Evolutionary conservation across 2,888 invertebrate species (phyloP).

Genomic region (Megastigmus dorsalis): DNA sequence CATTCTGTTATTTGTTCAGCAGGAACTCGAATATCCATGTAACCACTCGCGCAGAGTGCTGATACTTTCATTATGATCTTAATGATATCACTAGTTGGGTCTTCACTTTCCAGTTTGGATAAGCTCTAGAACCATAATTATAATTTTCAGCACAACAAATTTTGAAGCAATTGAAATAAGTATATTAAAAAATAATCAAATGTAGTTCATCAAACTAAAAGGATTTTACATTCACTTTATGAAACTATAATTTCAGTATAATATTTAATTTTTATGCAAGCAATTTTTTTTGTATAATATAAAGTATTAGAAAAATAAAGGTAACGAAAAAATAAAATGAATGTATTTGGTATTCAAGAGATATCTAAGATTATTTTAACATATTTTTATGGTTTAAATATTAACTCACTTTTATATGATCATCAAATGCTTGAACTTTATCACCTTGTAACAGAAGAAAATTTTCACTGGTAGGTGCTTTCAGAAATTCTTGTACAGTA

Average conservation of each 20-base stretch:
- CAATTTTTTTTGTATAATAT: background rate
- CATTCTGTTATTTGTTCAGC: slow-evolving; percentile 75
- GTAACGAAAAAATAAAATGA: too few species aligned
- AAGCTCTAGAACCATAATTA: slow-evolving; percentile 59
- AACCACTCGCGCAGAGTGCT: slow-evolving; percentile 77
- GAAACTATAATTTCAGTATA: too few species aligned
- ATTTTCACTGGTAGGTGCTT: slow-evolving; percentile 74
- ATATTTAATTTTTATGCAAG: background rate
- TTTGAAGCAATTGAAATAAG: too few species aligned
- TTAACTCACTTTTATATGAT: slow-evolving; percentile 64
- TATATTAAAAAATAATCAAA: too few species aligned
- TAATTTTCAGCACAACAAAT: background rate
- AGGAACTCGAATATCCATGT: slow-evolving; percentile 75
- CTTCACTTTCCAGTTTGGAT: slow-evolving; percentile 46
- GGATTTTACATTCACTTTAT: too few species aligned
- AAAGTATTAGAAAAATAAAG: too few species aligned
- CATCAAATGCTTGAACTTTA: slow-evolving; percentile 60
- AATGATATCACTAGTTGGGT: slow-evolving; percentile 71
- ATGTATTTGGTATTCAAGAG: too few species aligned
- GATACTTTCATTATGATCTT: slow-evolving; percentile 77
- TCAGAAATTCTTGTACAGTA: slow-evolving; percentile 75
- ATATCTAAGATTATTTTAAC: too few species aligned
- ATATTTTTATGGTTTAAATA: slow-evolving; percentile 7
- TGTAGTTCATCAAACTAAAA: too few species aligned
- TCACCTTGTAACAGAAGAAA: slow-evolving; percentile 75